Conservation (phyloP, 1,140 invertebrate species). For the Gonioctena quinquepunctata region DNA sequence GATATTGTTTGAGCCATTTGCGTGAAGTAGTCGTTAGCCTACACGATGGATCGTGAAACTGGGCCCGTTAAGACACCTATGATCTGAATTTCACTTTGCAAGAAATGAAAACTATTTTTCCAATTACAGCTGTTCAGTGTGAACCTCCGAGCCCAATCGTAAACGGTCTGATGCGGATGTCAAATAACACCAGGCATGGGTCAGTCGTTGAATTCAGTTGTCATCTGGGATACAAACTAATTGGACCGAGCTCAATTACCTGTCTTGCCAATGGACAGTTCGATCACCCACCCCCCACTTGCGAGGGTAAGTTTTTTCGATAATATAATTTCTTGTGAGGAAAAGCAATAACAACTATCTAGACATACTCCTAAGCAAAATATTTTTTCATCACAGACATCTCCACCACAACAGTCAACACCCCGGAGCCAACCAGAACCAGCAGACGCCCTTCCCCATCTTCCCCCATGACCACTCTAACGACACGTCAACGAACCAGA, state of each 20-base stretch:
- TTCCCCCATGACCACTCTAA: constrained; percentile 30
- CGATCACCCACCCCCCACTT: constrained; percentile 74
- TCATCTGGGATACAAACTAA: constrained; percentile 68
- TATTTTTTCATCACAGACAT: constrained; percentile 23
- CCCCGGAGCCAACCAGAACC: constrained; percentile 19
- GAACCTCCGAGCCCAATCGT: constrained; percentile 71
- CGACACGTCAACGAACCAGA: constrained; percentile 47
- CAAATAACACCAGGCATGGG: constrained; percentile 69
- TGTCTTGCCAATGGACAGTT: constrained; percentile 80
- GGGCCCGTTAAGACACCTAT: too few relatives aligned
- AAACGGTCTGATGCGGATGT: constrained; percentile 70
- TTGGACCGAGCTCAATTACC: constrained; percentile 68
- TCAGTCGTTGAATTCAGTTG: constrained; percentile 78
- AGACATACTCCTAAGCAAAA: too few relatives aligned
- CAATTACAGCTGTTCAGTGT: constrained; percentile 73
- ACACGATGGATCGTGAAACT: too few relatives aligned
- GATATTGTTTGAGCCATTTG: too few relatives aligned
- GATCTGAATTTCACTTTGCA: too few relatives aligned
- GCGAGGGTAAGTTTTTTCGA: constrained; percentile 64
- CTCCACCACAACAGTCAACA: constrained; percentile 41
- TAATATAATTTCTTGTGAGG: too few relatives aligned
- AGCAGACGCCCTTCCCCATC: constrained; percentile 22
- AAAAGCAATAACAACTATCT: too few relatives aligned
- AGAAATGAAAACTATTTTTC: too few relatives aligned
- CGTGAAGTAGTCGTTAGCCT: too few relatives aligned